Evolutionary conservation across 2,888 invertebrate genomes (phyloP), one percentile per base, ranked within the genome.

Genomic region (Acanthoscelides obtectus): DNA sequence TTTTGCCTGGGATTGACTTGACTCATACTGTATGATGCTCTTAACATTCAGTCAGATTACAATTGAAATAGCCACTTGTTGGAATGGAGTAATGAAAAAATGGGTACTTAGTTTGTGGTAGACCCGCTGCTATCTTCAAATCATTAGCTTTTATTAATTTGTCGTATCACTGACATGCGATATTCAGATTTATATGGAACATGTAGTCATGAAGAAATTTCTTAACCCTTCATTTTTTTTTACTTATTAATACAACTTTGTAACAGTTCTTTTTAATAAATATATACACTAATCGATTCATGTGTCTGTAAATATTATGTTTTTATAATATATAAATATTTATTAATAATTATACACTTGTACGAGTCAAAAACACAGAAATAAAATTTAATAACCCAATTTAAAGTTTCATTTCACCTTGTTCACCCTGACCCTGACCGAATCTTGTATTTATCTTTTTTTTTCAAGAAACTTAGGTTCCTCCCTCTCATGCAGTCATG

Each of bases 291-390:
- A 84, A 84, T 83, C 80, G 77, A 83, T 82, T 82, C 82, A 79
- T 82, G 80, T 82, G 80, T 82, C 80, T 84, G 85, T 85, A 85
- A 79, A 85, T 85, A 85, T 84, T 84, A 83, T 84, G 84, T 84
- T 85, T 85, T 84, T 85, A 84, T 84, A 84, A 82, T 83, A 84
- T 83, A 83, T 80, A 82, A 73, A 82, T 71, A 82, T 82, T 85
- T 85, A 84, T 84, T 84, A 84, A 84, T 84, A 84, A 84, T 81
- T 80, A 80, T 82, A 81, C 82, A 83, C 82, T 79, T 81, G 79
- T 80, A 80, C 74, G 78, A 80, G 76, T 78, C 76, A 78, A 79
- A 75, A 79, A 79, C 78, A 78, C 77, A 74, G 80, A 80, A 83
- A 81, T 82, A 81, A 82, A 81, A 81, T 73, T 80, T 80, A 80